These are phyloP conservation scores for Azemiops feae DNA, from an alignment of 2,113 vertebrate genomes.

Conservation along the genomic window DNA sequence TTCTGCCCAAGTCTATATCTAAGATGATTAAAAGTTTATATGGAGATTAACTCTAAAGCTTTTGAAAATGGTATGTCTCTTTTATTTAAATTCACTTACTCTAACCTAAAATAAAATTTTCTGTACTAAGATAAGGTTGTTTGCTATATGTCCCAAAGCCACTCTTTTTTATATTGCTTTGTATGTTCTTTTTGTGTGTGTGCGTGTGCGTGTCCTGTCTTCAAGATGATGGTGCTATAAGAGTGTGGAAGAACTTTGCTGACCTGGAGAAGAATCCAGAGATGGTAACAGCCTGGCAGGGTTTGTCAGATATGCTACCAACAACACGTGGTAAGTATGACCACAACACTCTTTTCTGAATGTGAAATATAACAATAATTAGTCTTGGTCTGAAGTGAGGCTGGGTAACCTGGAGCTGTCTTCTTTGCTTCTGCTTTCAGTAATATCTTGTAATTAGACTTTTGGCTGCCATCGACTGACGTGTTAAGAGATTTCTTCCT, in stretches of 20 bases:
- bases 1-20: background rate
- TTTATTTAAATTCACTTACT: background rate
- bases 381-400: background rate
- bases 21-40: background rate
- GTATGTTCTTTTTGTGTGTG: constrained; percentile 1
- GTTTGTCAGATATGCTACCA: constrained; percentile 98
- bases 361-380: background rate
- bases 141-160: background rate
- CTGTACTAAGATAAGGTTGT: background rate
- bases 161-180: background rate
- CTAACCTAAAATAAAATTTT: background rate
- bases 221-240: constrained; percentile 90
- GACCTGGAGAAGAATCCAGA: constrained; percentile 95
- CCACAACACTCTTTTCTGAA: constrained; percentile 1
- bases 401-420: background rate
- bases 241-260: constrained; percentile 98
- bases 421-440: background rate
- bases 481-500: background rate
- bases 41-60: background rate
- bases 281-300: constrained; percentile 99
- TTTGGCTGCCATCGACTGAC: constrained; percentile 20
- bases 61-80: background rate
- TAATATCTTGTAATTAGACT: constrained; percentile 32
- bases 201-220: background rate
- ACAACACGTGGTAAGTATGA: constrained; percentile 86